Conservation (phyloP, 2,113 vertebrate species). For the Zapornia atra region DNA sequence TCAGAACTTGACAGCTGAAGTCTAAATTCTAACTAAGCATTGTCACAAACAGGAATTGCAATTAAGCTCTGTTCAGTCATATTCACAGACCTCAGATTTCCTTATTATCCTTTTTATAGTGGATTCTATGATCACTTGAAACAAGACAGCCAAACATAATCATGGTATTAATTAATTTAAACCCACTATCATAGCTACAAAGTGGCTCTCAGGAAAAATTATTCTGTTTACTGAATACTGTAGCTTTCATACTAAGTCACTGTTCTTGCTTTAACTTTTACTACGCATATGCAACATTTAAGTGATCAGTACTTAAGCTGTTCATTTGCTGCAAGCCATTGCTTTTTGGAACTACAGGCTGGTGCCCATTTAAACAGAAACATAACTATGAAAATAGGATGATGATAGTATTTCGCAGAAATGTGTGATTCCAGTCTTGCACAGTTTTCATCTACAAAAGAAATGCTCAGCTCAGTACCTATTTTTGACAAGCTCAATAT, state of each 20-base stretch:
- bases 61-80: background rate
- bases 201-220: background rate
- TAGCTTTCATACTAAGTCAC: background rate
- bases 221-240: background rate
- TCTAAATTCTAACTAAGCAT: background rate
- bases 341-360: background rate
- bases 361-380: background rate
- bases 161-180: background rate
- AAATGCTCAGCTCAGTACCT: background rate
- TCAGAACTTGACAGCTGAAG: background rate
- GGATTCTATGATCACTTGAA: background rate
- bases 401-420: background rate
- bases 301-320: background rate
- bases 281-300: background rate
- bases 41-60: background rate
- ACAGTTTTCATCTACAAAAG: background rate
- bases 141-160: background rate
- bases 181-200: background rate
- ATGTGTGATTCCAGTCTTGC: background rate
- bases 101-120: background rate
- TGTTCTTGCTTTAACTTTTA: background rate
- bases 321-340: background rate
- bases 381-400: background rate
- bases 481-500: background rate
- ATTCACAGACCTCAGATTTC: background rate